Base-by-base conservation (phyloP, 2,113 vertebrate genomes). In the Phocoena phocoena region DNA sequence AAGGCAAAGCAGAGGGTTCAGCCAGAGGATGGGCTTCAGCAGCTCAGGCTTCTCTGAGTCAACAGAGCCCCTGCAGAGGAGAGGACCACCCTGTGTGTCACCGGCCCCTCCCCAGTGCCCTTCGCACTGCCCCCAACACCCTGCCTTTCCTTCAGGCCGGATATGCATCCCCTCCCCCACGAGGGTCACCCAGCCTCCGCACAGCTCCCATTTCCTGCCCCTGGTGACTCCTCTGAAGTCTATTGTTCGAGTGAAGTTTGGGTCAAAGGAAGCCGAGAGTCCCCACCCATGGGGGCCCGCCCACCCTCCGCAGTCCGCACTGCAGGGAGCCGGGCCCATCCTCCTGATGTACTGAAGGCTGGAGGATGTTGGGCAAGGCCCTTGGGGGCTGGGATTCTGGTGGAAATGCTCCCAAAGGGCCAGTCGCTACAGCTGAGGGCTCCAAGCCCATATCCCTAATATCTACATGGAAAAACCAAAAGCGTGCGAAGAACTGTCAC, bases 201-300 rank as follows among this genome's bases (percentile, higher is more conserved):
- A 53, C 96, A 96, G 97, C 82, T 97, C 96, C 97, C 97, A 92
- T 97, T 98, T 98, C 98, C 97, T 97, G 98, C 82, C 82, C 96
- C 91, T 93, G 96, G 97, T 97, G 96, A 98, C 96, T 97, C 68
- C 74, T 98, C 97, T 92, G 93, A 95, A 97, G 97, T 91, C 98
- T 44, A 98, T 98, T 98, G 98, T 98, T 98, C 86, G 96, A 86
- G 25, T 9, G 47, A 83, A 97, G 96, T 95, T 97, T 97, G 97
- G 97, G 97, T 97, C 93, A 97, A 94, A 97, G 98, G 96, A 98
- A 98, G 95, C 74, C 5, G 33, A 60, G 96, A 60, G 96, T 97
- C 96, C 93, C 97, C 97, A 98, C 98, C 98, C 97, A 96, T 26
- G 90, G 96, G 95, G 97, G 91, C 89, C 93, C 6, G 81, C 96